Percentiles rank a stretch among this genome's conserved stretches.
These are phyloP conservation scores for Epistrophella euchroma DNA, from an alignment of 2,888 invertebrate genomes.

Conservation along the genomic window DNA sequence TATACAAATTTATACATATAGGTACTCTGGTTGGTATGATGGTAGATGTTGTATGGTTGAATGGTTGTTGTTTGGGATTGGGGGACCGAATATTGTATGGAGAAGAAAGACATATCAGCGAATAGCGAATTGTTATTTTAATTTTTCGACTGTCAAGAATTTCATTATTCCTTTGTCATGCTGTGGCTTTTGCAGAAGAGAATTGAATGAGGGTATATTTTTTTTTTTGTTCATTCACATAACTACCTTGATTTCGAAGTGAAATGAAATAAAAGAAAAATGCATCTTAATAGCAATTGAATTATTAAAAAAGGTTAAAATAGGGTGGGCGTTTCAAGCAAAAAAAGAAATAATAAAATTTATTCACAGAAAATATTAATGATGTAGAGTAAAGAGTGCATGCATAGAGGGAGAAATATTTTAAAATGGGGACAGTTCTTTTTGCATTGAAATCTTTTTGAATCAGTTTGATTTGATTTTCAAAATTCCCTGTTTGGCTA, in stretches of 20 bases:
- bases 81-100: too few relatives aligned
- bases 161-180: conserved; percentile 41
- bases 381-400: too few relatives aligned
- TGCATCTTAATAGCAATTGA: background rate
- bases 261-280: conserved; percentile 28
- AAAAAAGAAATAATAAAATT: background rate
- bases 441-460: too few relatives aligned
- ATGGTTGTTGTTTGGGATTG: too few relatives aligned
- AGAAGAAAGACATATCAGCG: conserved; percentile 47
- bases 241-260: conserved; percentile 13
- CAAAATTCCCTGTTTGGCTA: too few relatives aligned
- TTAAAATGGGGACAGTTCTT: too few relatives aligned
- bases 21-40: background rate
- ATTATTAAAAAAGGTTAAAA: background rate
- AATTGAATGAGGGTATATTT: conserved; percentile 1
- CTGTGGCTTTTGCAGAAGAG: conserved; percentile 4
- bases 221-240: background rate
- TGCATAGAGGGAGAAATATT: too few relatives aligned
- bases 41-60: background rate
- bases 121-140: conserved; percentile 66
- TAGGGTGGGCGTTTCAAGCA: background rate
- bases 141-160: conserved; percentile 51
- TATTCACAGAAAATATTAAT: too few relatives aligned
- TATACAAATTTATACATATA: too few relatives aligned
- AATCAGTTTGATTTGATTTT: too few relatives aligned